phyloP scores from a whole-genome alignment of 2,888 invertebrate genomes.

The Eupithecia tripunctaria region DNA sequence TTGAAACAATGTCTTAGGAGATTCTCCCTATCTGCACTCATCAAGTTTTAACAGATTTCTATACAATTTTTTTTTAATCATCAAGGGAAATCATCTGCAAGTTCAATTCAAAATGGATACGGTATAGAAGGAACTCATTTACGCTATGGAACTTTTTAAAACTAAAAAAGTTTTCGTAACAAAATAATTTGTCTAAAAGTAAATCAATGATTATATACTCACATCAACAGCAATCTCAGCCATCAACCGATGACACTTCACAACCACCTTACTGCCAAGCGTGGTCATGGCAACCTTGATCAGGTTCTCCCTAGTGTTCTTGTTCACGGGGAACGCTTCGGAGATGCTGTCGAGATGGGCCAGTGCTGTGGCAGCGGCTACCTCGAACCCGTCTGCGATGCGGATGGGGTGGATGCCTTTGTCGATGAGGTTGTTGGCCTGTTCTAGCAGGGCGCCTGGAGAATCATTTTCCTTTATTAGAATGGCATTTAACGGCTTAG shows the following conservation, averaged over 20 bases:
- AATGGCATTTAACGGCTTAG: neutral
- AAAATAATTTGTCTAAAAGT: too few species aligned
- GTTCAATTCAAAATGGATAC: too few species aligned
- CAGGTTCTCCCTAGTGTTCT: slow-evolving; percentile 92
- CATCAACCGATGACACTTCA: slow-evolving; percentile 98
- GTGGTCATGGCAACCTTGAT: slow-evolving; percentile 99
- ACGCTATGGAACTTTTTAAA: too few species aligned
- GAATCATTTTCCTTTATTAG: neutral
- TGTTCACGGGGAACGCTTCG: slow-evolving; percentile 94
- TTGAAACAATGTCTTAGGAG: too few species aligned
- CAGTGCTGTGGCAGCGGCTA: slow-evolving; percentile 95
- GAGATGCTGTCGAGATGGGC: slow-evolving; percentile 94
- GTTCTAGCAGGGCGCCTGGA: slow-evolving; percentile 95
- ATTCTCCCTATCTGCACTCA: too few species aligned
- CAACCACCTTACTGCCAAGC: slow-evolving; percentile 98
- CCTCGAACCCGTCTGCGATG: slow-evolving; percentile 99
- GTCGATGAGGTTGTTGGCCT: slow-evolving; percentile 96
- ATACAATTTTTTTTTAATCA: too few species aligned
- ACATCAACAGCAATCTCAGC: slow-evolving; percentile 97
- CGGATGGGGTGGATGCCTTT: slow-evolving; percentile 99
- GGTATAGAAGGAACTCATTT: too few species aligned
- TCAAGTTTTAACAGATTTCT: too few species aligned
- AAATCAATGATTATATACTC: slow-evolving; percentile 49
- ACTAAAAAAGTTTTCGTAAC: too few species aligned
- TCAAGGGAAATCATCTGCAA: too few species aligned